Evolutionary conservation across 2,797 vertebrate genomes (phyloP).

Genomic region (Anolis apletophallus): DNA sequence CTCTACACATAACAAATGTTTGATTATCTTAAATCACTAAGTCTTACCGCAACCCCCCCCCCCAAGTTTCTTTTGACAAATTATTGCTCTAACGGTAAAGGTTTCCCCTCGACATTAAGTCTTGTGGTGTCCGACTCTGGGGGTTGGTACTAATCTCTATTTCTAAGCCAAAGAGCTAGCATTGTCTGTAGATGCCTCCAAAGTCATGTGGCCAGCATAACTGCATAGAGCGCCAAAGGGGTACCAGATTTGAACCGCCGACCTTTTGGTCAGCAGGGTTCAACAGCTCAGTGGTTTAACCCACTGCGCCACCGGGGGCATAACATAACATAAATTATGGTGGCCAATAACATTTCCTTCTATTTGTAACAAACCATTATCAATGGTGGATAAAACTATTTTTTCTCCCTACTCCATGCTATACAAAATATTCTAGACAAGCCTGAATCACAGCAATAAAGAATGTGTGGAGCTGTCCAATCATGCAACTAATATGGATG

Average conservation of each 20-base stretch:
- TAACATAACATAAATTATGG: conserved; percentile 30
- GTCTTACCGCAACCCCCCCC: neutral
- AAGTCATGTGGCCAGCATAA: too few relatives aligned
- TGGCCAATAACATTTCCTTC: conserved; percentile 40
- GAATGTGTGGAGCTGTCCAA: neutral
- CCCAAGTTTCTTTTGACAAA: conserved; percentile 15
- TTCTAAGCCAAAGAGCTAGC: too few relatives aligned
- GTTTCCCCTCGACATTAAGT: too few relatives aligned
- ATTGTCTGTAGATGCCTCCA: too few relatives aligned
- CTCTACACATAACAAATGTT: conserved; percentile 54
- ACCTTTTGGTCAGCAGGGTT: too few relatives aligned
- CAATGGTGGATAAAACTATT: conserved; percentile 61
- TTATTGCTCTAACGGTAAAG: conserved; percentile 19
- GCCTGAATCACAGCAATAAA: neutral
- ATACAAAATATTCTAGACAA: neutral
- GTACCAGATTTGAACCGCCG: too few relatives aligned
- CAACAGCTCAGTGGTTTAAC: too few relatives aligned
- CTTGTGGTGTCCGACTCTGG: too few relatives aligned
- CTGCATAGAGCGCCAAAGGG: too few relatives aligned
- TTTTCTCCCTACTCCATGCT: neutral
- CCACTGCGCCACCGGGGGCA: too few relatives aligned
- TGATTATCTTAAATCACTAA: neutral
- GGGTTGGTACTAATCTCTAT: too few relatives aligned
- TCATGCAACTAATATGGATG: neutral
- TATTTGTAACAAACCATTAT: conserved; percentile 26